A percentile compares a stretch with the other conserved stretches of the same genome.
phyloP scores from a whole-genome alignment of 2,797 vertebrate species.

The Cynodonichthys magdalenae region DNA sequence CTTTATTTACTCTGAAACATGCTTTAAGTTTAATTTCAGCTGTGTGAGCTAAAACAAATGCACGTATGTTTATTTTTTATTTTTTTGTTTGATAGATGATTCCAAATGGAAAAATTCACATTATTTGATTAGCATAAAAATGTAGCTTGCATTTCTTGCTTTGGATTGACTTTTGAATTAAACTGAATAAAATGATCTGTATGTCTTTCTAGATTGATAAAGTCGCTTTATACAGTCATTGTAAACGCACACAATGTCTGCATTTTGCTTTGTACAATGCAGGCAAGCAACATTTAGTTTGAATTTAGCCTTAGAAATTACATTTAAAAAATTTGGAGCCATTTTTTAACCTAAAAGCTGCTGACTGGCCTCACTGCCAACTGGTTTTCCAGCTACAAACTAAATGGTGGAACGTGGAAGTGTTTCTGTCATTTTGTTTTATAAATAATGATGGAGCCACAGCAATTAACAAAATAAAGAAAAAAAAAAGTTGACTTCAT shows the following conservation, averaged over 20 bases:
- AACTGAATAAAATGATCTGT: not conserved
- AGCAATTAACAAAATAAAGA: constrained; percentile 21
- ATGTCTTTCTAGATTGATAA: not conserved
- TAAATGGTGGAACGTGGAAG: constrained; percentile 6
- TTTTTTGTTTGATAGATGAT: not conserved
- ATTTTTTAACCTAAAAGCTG: constrained; percentile 21
- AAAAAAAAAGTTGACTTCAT: constrained; percentile 12
- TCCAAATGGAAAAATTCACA: constrained; percentile 8
- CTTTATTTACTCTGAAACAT: constrained; percentile 28
- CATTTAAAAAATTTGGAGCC: constrained; percentile 33
- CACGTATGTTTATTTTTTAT: constrained; percentile 15
- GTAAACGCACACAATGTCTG: not conserved
- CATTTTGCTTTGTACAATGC: constrained; percentile 3
- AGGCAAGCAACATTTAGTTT: constrained; percentile 17
- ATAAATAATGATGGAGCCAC: constrained; percentile 15
- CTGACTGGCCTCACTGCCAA: constrained; percentile 2
- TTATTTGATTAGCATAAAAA: not conserved
- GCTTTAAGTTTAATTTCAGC: constrained; percentile 19
- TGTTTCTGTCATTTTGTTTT: constrained; percentile 2
- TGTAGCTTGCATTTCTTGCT: not conserved
- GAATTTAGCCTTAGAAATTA: constrained; percentile 34
- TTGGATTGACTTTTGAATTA: not conserved
- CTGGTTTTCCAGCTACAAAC: constrained; percentile 16
- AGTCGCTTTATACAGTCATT: constrained; percentile 3
- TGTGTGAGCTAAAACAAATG: constrained; percentile 17